phyloP scores from a whole-genome alignment of 1,140 invertebrate species.

The Trachymyrmex septentrionalis region DNA sequence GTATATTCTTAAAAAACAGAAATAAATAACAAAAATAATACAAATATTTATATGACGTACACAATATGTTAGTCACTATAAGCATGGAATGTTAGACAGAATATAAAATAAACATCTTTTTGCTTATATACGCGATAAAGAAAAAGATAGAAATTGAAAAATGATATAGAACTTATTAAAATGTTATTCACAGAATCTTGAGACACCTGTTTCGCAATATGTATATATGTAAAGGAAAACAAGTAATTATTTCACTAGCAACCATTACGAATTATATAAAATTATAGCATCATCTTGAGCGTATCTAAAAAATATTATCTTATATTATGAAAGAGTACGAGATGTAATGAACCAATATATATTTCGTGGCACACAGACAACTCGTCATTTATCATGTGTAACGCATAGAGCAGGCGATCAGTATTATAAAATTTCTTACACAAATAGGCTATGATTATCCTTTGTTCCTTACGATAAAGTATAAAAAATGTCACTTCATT shows the following conservation, averaged over 20 bases:
- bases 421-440: slow-evolving; percentile 48
- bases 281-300: slow-evolving; percentile 56
- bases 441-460: slow-evolving; percentile 62
- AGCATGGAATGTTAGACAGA: slow-evolving; percentile 79
- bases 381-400: slow-evolving; percentile 54
- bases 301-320: slow-evolving; percentile 51
- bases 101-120: slow-evolving; percentile 66
- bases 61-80: slow-evolving; percentile 71
- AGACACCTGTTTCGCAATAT: slow-evolving; percentile 25
- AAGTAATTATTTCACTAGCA: slow-evolving; percentile 49
- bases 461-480: slow-evolving; percentile 54
- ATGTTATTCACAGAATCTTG: slow-evolving; percentile 53
- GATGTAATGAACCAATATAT: slow-evolving; percentile 57
- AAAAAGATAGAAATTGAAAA: slow-evolving; percentile 67
- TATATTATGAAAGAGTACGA: slow-evolving; percentile 53
- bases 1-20: slow-evolving; percentile 59
- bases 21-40: slow-evolving; percentile 77
- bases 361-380: slow-evolving; percentile 56
- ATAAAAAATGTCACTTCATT: background rate
- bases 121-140: slow-evolving; percentile 67
- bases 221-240: slow-evolving; percentile 7
- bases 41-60: slow-evolving; percentile 47
- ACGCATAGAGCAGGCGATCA: slow-evolving; percentile 24
- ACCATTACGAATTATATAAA: slow-evolving; percentile 37
- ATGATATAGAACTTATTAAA: slow-evolving; percentile 49